These are phyloP conservation scores for Bombus picipes DNA, from an alignment of 1,140 invertebrate genomes.

Conservation along the genomic window DNA sequence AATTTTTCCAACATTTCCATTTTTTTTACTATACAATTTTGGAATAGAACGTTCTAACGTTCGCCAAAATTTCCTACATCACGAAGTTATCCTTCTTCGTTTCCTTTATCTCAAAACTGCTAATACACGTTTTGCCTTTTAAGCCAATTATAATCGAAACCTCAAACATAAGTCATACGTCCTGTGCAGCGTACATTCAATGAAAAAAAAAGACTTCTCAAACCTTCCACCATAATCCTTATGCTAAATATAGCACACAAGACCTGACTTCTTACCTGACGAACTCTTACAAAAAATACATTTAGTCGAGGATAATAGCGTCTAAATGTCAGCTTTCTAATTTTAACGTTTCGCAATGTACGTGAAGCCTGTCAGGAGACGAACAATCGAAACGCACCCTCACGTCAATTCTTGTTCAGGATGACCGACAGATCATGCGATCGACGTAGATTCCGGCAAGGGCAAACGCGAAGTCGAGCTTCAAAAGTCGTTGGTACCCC, in stretches of 20 bases:
- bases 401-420: background rate
- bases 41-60: too few relatives aligned
- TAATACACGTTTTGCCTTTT: too few relatives aligned
- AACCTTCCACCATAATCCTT: background rate
- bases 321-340: background rate
- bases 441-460: background rate
- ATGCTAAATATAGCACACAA: background rate
- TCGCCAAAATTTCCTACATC: too few relatives aligned
- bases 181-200: background rate
- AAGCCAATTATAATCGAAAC: too few relatives aligned
- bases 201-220: background rate
- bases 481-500: conserved; percentile 26
- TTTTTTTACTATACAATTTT: too few relatives aligned
- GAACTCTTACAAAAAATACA: background rate
- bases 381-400: background rate
- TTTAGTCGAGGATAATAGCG: background rate
- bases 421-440: background rate
- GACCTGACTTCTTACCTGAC: background rate
- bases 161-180: too few relatives aligned
- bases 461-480: background rate
- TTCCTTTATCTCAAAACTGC: too few relatives aligned
- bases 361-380: too few relatives aligned
- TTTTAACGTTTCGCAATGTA: background rate
- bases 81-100: too few relatives aligned
- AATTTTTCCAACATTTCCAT: too few relatives aligned